Evolutionary conservation across 2,113 vertebrate species (phyloP).

Genomic region (Bombycilla garrulus): DNA sequence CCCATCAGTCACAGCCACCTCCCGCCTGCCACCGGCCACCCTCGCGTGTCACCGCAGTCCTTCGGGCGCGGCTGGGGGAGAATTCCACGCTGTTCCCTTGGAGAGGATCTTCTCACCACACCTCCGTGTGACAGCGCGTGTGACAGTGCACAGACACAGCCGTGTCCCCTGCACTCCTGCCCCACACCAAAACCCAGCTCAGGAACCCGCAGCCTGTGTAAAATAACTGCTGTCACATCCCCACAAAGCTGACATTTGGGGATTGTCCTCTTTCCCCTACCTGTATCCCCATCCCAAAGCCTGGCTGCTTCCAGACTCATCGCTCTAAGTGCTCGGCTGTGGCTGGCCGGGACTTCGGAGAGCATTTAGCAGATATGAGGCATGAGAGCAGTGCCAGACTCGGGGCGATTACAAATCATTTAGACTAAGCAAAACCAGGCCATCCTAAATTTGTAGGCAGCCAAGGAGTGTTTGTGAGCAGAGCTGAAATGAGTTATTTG

Average conservation of each 20-base stretch:
- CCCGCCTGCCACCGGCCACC: rapidly evolving
- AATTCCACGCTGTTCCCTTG: neutral
- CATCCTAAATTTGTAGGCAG: neutral
- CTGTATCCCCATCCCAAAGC: neutral
- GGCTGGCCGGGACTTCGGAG: neutral
- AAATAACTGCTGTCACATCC: neutral
- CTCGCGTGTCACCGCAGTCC: rapidly evolving
- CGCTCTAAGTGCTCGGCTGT: neutral
- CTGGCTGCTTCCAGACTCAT: neutral
- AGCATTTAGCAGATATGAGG: neutral
- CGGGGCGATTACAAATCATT: neutral
- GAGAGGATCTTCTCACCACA: neutral
- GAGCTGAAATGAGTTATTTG: neutral
- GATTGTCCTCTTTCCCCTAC: neutral
- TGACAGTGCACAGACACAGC: neutral
- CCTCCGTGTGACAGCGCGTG: no score
- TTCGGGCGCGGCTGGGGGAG: neutral
- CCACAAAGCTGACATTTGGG: neutral
- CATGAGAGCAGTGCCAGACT: neutral
- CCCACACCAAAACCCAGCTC: neutral
- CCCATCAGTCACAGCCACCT: neutral
- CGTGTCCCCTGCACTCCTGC: rapidly evolving
- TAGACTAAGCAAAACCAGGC: neutral
- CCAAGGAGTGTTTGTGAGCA: neutral
- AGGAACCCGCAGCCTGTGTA: neutral